phyloP scores from a whole-genome alignment of 2,797 vertebrate species.

The Triplophysa bombifrons region DNA sequence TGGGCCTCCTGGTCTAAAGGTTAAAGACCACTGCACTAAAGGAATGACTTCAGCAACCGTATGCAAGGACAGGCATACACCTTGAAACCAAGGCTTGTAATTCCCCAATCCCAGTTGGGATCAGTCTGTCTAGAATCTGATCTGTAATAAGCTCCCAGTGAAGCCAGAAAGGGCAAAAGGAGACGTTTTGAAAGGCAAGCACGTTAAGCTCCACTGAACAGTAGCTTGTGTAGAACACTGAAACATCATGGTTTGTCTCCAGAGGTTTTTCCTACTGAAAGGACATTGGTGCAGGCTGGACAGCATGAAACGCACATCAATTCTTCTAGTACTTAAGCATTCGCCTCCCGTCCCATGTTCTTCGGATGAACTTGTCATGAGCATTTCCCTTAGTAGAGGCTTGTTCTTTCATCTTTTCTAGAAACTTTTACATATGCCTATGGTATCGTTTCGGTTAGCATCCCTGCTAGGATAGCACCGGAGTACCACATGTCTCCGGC shows the following conservation, averaged over 20 bases:
- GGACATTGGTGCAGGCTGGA: neutral
- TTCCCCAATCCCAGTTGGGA: constrained; percentile 20
- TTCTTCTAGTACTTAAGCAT: constrained; percentile 39
- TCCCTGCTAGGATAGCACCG: constrained; percentile 45
- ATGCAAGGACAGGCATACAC: constrained; percentile 23
- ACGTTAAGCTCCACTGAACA: constrained; percentile 2
- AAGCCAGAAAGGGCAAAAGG: constrained; percentile 7
- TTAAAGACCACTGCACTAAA: neutral
- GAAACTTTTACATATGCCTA: neutral
- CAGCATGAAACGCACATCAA: neutral
- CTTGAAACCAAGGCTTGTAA: constrained; percentile 24
- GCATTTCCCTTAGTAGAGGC: too few species aligned
- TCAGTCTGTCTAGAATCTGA: constrained; percentile 31
- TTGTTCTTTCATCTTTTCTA: too few species aligned
- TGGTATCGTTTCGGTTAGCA: constrained; percentile 57
- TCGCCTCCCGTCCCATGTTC: constrained; percentile 47
- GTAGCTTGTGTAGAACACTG: constrained; percentile 22
- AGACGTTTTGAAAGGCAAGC: constrained; percentile 13
- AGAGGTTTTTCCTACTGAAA: constrained; percentile 14
- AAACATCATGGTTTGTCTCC: constrained; percentile 17
- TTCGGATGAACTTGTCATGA: constrained; percentile 36
- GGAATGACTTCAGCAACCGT: neutral
- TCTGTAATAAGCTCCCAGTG: constrained; percentile 36
- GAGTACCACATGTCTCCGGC: neutral
- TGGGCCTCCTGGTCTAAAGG: neutral